phyloP scores from a whole-genome alignment of 2,888 invertebrate species.

The Thymelicus acteon region DNA sequence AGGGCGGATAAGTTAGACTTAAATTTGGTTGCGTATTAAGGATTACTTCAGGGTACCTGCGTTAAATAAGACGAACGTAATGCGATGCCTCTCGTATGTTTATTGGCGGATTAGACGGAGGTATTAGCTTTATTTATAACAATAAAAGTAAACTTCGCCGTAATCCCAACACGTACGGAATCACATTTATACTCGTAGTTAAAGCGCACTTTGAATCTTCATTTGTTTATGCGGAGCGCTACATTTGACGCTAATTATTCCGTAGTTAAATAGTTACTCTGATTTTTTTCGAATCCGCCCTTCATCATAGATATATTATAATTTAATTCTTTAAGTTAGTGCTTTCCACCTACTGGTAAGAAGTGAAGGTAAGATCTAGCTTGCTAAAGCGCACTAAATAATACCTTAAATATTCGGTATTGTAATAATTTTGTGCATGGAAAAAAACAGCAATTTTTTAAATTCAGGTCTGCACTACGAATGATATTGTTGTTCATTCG shows the following conservation, averaged over 20 bases:
- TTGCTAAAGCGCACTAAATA: too few species aligned
- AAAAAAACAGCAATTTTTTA: background rate
- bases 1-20: background rate
- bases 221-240: slow-evolving; percentile 10
- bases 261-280: too few species aligned
- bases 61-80: slow-evolving; percentile 9
- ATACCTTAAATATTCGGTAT: background rate
- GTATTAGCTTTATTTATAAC: slow-evolving; percentile 32
- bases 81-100: background rate
- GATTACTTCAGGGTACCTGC: slow-evolving; percentile 5
- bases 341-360: too few species aligned
- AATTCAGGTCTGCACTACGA: background rate
- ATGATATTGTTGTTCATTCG: slow-evolving; percentile 2
- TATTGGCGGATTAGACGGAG: slow-evolving; percentile 14
- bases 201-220: slow-evolving; percentile 9
- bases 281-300: too few species aligned
- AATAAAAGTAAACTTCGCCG: slow-evolving; percentile 28
- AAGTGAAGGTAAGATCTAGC: too few species aligned
- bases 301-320: too few species aligned
- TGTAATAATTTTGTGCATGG: background rate
- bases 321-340: too few species aligned
- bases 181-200: slow-evolving; percentile 25
- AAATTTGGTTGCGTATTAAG: background rate
- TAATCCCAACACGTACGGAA: slow-evolving; percentile 12
- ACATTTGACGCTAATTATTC: slow-evolving; percentile 1